These are phyloP conservation scores for Trichacis sp. DNA, from an alignment of 2,888 invertebrate genomes.

Conservation along the genomic window DNA sequence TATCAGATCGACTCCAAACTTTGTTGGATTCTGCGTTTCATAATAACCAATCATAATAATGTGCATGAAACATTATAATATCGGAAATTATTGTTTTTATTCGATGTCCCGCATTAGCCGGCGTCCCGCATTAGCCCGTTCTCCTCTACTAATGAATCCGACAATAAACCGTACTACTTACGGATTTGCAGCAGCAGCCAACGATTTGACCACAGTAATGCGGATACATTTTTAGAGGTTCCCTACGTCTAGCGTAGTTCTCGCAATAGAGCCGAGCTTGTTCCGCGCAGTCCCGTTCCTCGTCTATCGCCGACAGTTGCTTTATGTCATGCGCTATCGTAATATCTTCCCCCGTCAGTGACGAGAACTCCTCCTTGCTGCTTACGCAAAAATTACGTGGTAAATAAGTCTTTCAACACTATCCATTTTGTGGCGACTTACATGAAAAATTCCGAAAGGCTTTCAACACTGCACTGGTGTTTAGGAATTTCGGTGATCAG, in stretches of 20 bases:
- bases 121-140: too few species aligned
- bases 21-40: too few species aligned
- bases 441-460: conserved; percentile 71
- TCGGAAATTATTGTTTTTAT: too few species aligned
- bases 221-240: conserved; percentile 81
- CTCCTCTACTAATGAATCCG: too few species aligned
- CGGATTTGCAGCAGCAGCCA: conserved; percentile 80
- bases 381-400: conserved; percentile 10
- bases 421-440: conserved; percentile 47
- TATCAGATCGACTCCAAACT: too few species aligned
- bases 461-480: conserved; percentile 80
- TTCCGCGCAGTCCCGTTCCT: conserved; percentile 79
- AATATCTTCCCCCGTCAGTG: conserved; percentile 85
- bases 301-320: conserved; percentile 80
- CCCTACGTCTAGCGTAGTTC: conserved; percentile 80
- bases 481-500: conserved; percentile 91
- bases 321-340: conserved; percentile 91
- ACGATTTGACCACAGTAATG: conserved; percentile 74
- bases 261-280: conserved; percentile 87
- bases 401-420: too few species aligned
- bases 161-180: too few species aligned
- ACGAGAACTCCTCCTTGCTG: conserved; percentile 88
- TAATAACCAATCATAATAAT: too few species aligned
- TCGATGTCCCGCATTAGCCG: too few species aligned
- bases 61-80: too few species aligned